Evolutionary conservation across 2,797 vertebrate genomes (phyloP).

Genomic region (Gambelia wislizenii): DNA sequence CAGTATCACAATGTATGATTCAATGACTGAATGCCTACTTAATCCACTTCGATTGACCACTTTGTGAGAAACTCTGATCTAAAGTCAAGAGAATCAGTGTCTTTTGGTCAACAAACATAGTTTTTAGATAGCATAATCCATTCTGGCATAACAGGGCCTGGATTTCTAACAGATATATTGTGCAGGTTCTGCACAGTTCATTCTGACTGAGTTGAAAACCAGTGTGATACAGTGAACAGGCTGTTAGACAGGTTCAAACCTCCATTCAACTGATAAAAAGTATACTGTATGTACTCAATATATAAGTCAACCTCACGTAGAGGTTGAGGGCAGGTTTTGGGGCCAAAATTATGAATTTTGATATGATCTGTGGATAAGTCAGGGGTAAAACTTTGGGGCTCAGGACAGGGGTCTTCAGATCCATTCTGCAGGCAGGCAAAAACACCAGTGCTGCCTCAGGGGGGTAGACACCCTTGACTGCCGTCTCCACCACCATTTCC

Average conservation of each 20-base stretch:
- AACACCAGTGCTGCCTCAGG: no score
- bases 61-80: background rate
- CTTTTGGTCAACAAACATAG: slow-evolving; percentile 16
- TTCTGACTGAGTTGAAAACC: background rate
- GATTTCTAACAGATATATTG: background rate
- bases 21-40: background rate
- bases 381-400: no score
- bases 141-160: background rate
- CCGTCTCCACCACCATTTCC: no score
- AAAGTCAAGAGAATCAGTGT: background rate
- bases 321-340: no score
- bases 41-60: background rate
- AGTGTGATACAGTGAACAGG: background rate
- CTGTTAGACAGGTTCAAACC: background rate
- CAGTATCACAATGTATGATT: background rate
- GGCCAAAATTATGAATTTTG: no score
- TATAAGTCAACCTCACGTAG: no score
- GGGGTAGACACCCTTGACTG: no score
- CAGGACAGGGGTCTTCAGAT: no score
- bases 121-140: background rate
- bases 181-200: background rate
- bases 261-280: background rate
- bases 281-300: no score
- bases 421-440: no score
- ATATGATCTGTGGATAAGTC: no score